Base-by-base conservation (phyloP, 2,797 vertebrate genomes). In the Limnodromus scolopaceus region DNA sequence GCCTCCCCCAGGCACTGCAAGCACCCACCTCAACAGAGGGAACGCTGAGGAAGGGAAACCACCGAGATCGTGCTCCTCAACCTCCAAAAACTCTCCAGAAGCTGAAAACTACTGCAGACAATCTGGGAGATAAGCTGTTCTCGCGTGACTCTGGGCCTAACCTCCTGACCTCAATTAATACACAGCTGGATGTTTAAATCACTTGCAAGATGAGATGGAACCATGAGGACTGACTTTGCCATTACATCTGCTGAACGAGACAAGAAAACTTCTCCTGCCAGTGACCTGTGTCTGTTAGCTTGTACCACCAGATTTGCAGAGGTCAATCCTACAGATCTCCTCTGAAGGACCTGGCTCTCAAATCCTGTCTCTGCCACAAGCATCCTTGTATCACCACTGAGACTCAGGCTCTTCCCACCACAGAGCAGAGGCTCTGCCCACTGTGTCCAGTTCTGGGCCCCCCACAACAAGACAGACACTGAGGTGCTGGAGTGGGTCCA, bases 1-100 rank as follows among this genome's bases (percentile, higher is more conserved):
- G 81, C 36, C 34, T n/a, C 28, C 69, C 22, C 34, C 66, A 39
- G 53, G 36, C 4, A 3, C 1, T 0, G 25, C 0, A 1, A 79
- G 51, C 6, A 61, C 11, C 41, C 84, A 46, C 46, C 87, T 82
- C 89, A 38, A 30, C 49, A 34, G 55, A 87, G 28, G 82, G 79
- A 89, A 69, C 0, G 0, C 1, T 0, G 57, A 61, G 55, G 61
- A 87, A 84, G 7, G 55, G 27, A 77, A 91, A 85, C 13, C 77
- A 69, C 43, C 3, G 6, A 16, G 6, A 16, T 6, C 23, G 14
- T 61, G 81, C 43, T 95, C 77, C 43, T 64, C 39, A 64, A 43
- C 30, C 28, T 30, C 45, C 65, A n/a, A 23, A 60, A 89, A 22
- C 16, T 36, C 46, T 53, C 46, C 3, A 1, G 5, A 16, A 77